phyloP scores from a whole-genome alignment of 2,888 invertebrate species.

The Tipula lateralis region DNA sequence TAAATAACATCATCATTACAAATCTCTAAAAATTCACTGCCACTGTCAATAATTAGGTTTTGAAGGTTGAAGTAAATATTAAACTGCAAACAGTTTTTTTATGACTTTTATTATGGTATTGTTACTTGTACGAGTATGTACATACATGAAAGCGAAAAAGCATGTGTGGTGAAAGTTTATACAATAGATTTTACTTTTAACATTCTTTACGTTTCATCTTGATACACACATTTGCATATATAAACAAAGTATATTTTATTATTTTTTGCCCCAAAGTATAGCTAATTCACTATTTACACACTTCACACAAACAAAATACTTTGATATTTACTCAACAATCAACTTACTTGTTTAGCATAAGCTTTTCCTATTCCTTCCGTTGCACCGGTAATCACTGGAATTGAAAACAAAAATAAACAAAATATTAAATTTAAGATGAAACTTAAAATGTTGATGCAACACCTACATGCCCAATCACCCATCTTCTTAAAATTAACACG shows the following conservation, averaged over 20 bases:
- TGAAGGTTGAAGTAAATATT: not conserved
- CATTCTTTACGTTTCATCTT: not conserved
- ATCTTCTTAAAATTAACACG: constrained; percentile 61
- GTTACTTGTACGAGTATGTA: too few relatives aligned
- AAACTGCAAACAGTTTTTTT: not conserved
- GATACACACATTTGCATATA: not conserved
- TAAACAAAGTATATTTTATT: not conserved
- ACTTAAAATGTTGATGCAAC: not conserved
- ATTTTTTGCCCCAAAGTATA: too few relatives aligned
- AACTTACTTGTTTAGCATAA: constrained; percentile 64
- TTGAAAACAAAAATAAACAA: constrained; percentile 42
- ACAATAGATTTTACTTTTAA: not conserved
- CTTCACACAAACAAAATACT: not conserved
- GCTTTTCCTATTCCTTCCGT: constrained; percentile 89
- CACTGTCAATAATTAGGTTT: not conserved
- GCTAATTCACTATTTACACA: too few relatives aligned
- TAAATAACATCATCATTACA: too few relatives aligned
- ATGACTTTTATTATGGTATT: not conserved
- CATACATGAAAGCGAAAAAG: not conserved
- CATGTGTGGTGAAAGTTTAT: not conserved
- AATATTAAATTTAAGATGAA: not conserved
- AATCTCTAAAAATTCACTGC: not conserved
- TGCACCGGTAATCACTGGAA: constrained; percentile 74
- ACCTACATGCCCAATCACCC: constrained; percentile 80
- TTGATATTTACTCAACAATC: not conserved